phyloP scores from a whole-genome alignment of 2,113 vertebrate genomes.

The Rissa tridactyla region DNA sequence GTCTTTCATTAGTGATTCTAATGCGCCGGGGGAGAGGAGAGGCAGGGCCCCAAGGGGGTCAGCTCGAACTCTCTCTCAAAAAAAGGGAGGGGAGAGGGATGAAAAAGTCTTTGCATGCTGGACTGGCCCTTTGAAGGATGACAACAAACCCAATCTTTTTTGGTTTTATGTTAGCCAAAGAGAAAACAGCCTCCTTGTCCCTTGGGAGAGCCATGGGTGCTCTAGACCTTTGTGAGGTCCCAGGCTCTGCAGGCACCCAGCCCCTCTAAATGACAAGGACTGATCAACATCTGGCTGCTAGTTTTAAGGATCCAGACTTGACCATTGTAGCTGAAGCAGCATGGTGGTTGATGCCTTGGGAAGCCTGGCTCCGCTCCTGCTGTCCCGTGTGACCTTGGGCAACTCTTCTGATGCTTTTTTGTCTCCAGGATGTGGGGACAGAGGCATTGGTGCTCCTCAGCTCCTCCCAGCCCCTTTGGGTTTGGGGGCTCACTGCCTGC shows the following conservation, averaged over 20 bases:
- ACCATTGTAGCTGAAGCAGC: not conserved
- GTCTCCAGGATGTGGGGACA: not conserved
- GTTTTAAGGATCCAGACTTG: not conserved
- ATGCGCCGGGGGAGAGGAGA: not conserved
- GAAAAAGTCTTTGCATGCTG: not conserved
- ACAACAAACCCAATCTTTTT: not conserved
- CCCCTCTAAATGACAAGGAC: not conserved
- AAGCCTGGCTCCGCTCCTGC: not conserved
- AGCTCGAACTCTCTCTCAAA: not conserved
- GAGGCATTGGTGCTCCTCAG: not conserved
- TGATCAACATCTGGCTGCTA: not conserved
- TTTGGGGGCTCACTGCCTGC: not conserved
- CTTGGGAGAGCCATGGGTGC: not conserved
- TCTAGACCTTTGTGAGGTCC: fast-evolving
- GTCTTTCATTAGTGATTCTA: not conserved
- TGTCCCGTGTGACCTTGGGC: fast-evolving
- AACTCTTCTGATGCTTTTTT: not conserved
- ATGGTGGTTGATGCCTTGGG: not conserved
- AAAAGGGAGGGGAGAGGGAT: not conserved
- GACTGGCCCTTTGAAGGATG: not conserved
- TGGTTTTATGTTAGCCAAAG: not conserved
- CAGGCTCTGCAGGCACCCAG: not conserved
- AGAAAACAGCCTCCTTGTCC: not conserved
- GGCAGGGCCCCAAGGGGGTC: not conserved
- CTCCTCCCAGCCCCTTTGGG: not conserved